Base-by-base conservation (phyloP, 2,113 vertebrate species). In the Hemiscyllium ocellatum region DNA sequence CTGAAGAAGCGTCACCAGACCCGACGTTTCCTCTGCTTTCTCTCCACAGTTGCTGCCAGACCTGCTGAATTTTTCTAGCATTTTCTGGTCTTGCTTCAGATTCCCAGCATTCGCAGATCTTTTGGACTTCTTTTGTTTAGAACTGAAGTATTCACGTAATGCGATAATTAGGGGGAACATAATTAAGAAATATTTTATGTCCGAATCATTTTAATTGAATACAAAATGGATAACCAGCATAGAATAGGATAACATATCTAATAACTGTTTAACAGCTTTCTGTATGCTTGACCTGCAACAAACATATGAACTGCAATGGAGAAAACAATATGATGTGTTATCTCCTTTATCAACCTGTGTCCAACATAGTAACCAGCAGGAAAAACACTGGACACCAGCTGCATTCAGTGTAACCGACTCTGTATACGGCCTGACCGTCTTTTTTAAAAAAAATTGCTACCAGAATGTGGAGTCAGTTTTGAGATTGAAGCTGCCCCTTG, bases 241-340 rank as follows among this genome's bases (percentile, higher is more conserved):
- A 72, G n/a, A 47, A 37, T 50, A 72, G 5, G 93, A 72, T 95
- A 72, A 50, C 12, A 20, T 70, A 95, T 70, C 68, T 70, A 95
- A 95, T 72, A 95, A 50, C 66, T 29, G 47, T 72, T 95, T 72
- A 70, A 70, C 37, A 95, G 68, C 93, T 72, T 72, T 95, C 70
- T 50, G 66, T 50, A 72, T 95, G 69, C 66, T 89, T 89, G 22
- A 37, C 50, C 93, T 50, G 37, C 24, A 50, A 95, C 29, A 42
- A 26, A 47, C 93, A 72, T 29, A 42, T 95, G 93, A 95, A 70
- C 22, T 17, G 68, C 70, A 70, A 95, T 50, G 68, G 68, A 61
- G 37, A 95, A 95, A 72, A 50, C 47, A 10, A 95, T 50, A 50
- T 50, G 0, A 4, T 95, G 66, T 70, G 42, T 50, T 24, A 95